Evolutionary conservation across 2,113 vertebrate genomes (phyloP).

Genomic region (Oreochromis tanganicae): DNA sequence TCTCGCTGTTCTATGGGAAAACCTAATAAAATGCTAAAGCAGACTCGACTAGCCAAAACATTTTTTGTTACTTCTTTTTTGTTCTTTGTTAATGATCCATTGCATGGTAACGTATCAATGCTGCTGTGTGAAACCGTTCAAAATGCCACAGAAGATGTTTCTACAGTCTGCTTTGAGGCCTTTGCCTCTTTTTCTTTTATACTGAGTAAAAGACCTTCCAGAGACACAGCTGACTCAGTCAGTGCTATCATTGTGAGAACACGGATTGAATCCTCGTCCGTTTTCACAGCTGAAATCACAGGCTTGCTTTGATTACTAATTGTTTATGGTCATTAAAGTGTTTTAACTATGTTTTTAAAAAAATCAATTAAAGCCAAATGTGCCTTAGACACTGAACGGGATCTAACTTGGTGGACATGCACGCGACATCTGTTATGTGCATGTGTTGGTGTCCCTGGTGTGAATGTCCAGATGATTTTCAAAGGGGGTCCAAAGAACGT

Average conservation of each 20-base stretch:
- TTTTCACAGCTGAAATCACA: not conserved
- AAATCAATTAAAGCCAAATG: not conserved
- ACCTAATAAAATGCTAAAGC: constrained; percentile 16
- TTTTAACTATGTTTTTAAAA: not conserved
- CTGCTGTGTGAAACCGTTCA: not conserved
- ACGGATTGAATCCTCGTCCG: not conserved
- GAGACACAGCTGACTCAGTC: not conserved
- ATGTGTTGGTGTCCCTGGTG: not conserved
- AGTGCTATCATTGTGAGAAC: not conserved
- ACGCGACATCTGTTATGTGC: not conserved
- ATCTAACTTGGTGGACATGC: not conserved
- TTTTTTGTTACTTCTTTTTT: not conserved
- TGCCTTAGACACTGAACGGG: not conserved
- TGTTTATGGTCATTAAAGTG: not conserved
- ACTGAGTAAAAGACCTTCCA: not conserved
- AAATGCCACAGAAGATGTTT: not conserved
- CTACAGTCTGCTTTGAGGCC: not conserved
- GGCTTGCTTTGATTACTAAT: not conserved
- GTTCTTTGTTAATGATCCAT: constrained; percentile 23
- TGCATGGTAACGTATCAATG: not conserved
- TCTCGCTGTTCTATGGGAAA: constrained; percentile 29
- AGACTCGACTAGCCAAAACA: not conserved
- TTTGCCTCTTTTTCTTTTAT: not conserved
- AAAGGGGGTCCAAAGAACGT: not conserved
- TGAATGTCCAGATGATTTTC: not conserved